Evolutionary conservation across 2,888 invertebrate species (phyloP), one percentile per base, ranked within the genome.

Genomic region (Lycia hirtaria): DNA sequence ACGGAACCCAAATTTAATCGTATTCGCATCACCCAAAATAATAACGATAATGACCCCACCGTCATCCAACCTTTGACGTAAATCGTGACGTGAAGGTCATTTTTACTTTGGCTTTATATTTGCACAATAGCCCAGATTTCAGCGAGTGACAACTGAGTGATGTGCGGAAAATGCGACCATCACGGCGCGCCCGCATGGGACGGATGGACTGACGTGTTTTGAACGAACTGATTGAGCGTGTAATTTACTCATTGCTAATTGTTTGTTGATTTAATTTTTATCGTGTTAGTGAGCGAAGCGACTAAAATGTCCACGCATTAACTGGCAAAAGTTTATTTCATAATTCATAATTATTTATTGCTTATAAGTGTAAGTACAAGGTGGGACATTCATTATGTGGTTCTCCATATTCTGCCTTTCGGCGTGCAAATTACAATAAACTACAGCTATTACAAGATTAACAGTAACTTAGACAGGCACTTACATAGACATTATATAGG

Each of bases 121-220:
- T 62, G 64, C 67, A 64, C 67, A 68, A 64, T 64, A 45, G 55
- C 33, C 43, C 55, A 44, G 40, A 51, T 41, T 56, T 47, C 51
- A 48, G 40, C 52, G 12, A 38, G 38, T 67, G 72, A 70, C 70
- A 65, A 41, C 44, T 65, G 68, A 72, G 57, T 70, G 72, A 72
- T 65, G 66, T 20, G 60, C 68, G 65, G 64, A 67, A 69, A 66
- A 68, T 60, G 49, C 33, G 65, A 56, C 50, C 60, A 53, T 61
- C 65, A 65, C 68, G 67, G 19, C 30, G 26, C 33, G 40, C 20
- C 55, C 51, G 45, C 35, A 32, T 44, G 51, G 19, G 43, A 24
- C n/a, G n/a, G n/a, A n/a, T n/a, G n/a, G n/a, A 40, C 38, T 1
- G 44, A 45, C 47, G 30, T 17, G 54, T 41, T 38, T 35, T 56